Percentiles rank a stretch among this genome's conserved stretches.
phyloP scores from a whole-genome alignment of 2,113 vertebrate genomes.

The Amia ocellicauda region DNA sequence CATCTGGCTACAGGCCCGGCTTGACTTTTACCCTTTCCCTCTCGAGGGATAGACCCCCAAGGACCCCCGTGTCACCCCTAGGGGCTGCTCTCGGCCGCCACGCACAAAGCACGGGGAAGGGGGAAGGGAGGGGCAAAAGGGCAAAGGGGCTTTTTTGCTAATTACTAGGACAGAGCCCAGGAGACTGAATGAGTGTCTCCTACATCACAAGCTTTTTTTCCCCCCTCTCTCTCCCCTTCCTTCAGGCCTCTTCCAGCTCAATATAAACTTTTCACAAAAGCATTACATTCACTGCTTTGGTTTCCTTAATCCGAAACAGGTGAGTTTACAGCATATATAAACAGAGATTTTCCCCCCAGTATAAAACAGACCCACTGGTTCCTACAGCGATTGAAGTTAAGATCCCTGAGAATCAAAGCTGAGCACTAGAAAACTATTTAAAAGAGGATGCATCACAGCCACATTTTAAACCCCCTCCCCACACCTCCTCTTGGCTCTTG shows the following conservation, averaged over 20 bases:
- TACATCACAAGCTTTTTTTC: conserved; percentile 49
- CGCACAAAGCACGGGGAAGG: conserved; percentile 14
- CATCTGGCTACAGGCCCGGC: conserved; percentile 56
- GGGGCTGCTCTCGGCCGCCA: conserved; percentile 40
- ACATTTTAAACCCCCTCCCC: no score
- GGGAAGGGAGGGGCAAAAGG: conserved; percentile 44
- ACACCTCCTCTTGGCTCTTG: no score
- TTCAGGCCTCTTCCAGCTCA: conserved; percentile 10
- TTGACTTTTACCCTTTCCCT: conserved; percentile 53
- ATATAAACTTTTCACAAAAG: conserved; percentile 33
- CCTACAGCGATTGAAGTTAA: no score
- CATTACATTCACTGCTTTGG: conserved; percentile 30
- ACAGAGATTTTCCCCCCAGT: no score
- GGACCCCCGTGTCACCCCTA: conserved; percentile 35
- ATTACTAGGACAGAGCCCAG: conserved; percentile 58
- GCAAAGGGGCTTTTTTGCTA: conserved; percentile 57
- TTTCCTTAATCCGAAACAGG: conserved; percentile 30
- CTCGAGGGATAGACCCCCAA: conserved; percentile 41
- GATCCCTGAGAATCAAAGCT: no score
- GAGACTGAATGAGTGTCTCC: conserved; percentile 49
- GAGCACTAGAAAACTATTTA: no score
- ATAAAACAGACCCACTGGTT: no score
- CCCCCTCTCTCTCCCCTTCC: conserved; percentile 40
- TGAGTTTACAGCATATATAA: no score
- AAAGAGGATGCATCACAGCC: no score